Base-by-base conservation (phyloP, 2,888 invertebrate genomes). In the Empis livida region DNA sequence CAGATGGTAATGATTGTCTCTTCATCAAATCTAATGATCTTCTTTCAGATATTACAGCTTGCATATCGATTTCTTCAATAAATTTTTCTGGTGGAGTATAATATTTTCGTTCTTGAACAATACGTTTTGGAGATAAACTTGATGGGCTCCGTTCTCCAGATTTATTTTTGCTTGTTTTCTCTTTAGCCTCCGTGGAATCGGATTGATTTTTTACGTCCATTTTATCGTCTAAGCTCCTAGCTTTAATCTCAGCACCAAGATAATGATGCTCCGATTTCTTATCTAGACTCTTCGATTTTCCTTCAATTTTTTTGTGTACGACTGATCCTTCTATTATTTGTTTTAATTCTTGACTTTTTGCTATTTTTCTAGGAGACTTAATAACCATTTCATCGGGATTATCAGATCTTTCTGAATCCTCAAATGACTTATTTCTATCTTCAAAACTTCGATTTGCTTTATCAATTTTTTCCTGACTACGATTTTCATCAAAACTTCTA, bases 171-270 rank as follows among this genome's bases (percentile, higher is more conserved):
- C 69, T 73, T 35, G 73, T 73, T 3, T 56, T 53, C 48, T 73
- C 73, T 41, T 63, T 64, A 42, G 47, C 61, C 40, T 60, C 62
- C 4, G 54, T 37, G 5, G 55, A 44, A 1, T 51, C 51, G 32
- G 59, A 58, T 38, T 60, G 61, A 10, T 63, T 62, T 30, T 65
- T 62, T 6, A 71, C 72, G 5, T 75, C 71, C 56, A 80, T 75
- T 59, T 78, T 78, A 55, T 79, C 73, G 58, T 83, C 82, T 15
- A 82, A 70, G 56, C 83, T 83, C 59, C 80, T 79, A 0, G 82
- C 78, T 60, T 82, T 82, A 0, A 80, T 73, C 62, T 82, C 82
- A 1, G 71, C 65, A 23, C 73, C 75, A 2, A 79, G 68, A 37
- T 77, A 71, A 53, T 78, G 77, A 45, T 71, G 71, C 45, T 81